Base-by-base conservation (phyloP, 2,888 invertebrate genomes). In the Mactromeris polynyma region DNA sequence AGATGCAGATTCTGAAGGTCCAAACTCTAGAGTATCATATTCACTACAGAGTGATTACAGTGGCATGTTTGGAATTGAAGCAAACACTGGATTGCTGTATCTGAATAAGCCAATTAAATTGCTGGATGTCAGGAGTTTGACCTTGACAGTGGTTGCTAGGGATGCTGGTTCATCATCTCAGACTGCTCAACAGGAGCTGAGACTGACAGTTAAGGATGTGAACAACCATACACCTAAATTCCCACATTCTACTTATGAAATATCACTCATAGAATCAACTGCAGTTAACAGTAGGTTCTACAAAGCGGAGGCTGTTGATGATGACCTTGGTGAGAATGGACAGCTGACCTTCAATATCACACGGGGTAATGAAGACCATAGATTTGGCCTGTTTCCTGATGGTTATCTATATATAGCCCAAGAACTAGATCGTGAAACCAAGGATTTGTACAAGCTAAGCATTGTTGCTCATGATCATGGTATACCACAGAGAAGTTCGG, bases 201-300 rank as follows among this genome's bases (percentile, higher is more conserved):
- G 83, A 6, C 90, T 96, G 26, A 90, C 89, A 21, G 98, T 99
- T 6, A 98, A 98, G 95, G 99, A 99, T 96, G 98, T 99, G 2
- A 99, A 99, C 96, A 99, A 99, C 97, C 99, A 99, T 96, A 99
- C 99, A 0, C 99, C 99, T 17, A 98, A 98, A 2, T 99, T 99
- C 97, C 98, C 98, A 96, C 98, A 98, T 94, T 98, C 98, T 0
- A 98, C 98, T 26, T 99, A 99, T 96, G 99, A 99, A 97, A 98
- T 98, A 2, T 99, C 99, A 0, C 97, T 99, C 83, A 97, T 98
- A 9, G 99, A 99, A 97, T 98, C 98, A 0, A 98, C 98, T 2
- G 98, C 98, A 1, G 98, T 99, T 0, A 99, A 99, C 96, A 98
- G 98, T 82, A 97, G 98, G 93, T 95, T 96, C 85, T 93, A 94